A percentile compares a stretch with the other conserved stretches of the same genome.
These are phyloP conservation scores for Dufourea novaeangliae DNA, from an alignment of 1,140 invertebrate genomes.

Conservation along the genomic window DNA sequence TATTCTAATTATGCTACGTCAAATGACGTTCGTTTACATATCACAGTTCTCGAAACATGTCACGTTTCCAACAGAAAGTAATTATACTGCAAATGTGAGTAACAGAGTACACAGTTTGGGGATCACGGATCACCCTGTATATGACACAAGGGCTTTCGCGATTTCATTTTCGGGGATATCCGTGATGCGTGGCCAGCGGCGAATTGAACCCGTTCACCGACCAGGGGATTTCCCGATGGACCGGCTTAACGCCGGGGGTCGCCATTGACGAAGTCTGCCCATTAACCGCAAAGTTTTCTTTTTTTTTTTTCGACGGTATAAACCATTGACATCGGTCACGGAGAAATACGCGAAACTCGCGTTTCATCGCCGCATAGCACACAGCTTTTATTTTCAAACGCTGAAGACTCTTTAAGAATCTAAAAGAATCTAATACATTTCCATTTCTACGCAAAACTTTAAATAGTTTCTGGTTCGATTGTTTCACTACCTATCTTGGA, in stretches of 20 bases:
- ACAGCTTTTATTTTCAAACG: background rate
- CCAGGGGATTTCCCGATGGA: slow-evolving; percentile 24
- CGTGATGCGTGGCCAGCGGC: background rate
- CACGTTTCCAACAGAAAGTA: no score
- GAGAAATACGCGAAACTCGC: background rate
- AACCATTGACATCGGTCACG: background rate
- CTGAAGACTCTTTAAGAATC: no score
- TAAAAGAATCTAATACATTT: no score
- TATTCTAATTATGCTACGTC: no score
- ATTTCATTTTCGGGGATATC: slow-evolving; percentile 28
- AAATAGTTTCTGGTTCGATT: no score
- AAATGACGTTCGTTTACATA: no score
- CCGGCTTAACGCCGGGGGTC: background rate
- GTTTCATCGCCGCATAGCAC: background rate
- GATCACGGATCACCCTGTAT: background rate
- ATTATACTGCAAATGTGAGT: background rate
- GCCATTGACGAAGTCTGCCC: no score
- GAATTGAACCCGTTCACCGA: slow-evolving; percentile 15
- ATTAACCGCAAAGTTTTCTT: slow-evolving; percentile 7
- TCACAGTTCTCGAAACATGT: no score
- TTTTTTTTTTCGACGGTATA: background rate
- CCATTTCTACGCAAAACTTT: no score
- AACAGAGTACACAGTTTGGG: background rate
- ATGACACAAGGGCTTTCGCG: background rate
- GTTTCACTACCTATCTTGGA: no score